Conservation (phyloP, 2,888 invertebrate genomes). For the Onthophagus sagittarius region DNA sequence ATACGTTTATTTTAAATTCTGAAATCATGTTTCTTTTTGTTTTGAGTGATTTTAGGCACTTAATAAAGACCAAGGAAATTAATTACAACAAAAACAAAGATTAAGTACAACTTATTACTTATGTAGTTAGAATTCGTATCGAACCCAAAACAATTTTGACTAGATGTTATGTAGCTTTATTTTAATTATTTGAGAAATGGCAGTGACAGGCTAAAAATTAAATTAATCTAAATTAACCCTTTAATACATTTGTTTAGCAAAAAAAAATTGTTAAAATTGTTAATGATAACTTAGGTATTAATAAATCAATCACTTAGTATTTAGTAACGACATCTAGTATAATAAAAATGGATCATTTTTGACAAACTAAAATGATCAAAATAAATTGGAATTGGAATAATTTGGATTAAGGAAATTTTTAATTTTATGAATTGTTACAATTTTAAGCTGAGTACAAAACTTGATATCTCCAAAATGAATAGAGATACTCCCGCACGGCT, state of each 20-base stretch:
- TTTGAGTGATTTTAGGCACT: neutral
- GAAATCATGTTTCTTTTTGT: neutral
- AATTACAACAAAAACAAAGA: neutral
- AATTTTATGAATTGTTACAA: too few relatives aligned
- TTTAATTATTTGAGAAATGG: slow-evolving; percentile 19
- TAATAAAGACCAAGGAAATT: neutral
- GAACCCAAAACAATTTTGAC: slow-evolving; percentile 16
- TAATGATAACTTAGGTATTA: too few relatives aligned
- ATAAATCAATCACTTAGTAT: too few relatives aligned
- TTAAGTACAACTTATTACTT: neutral
- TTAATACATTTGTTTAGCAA: neutral
- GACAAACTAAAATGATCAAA: too few relatives aligned
- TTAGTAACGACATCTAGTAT: too few relatives aligned
- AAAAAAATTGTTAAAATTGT: slow-evolving; percentile 8
- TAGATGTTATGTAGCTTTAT: slow-evolving; percentile 20
- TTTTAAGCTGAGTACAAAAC: too few relatives aligned
- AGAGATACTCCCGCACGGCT: too few relatives aligned
- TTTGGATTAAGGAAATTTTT: too few relatives aligned
- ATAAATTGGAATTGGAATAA: too few relatives aligned
- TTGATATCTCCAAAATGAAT: too few relatives aligned
- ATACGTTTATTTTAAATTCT: slow-evolving; percentile 1
- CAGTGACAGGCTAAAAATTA: slow-evolving; percentile 18
- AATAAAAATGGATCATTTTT: too few relatives aligned
- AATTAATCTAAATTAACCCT: too few relatives aligned
- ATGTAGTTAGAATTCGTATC: slow-evolving; percentile 16